Base-by-base conservation (phyloP, 2,797 vertebrate species). In the Lophotriccus pileatus region DNA sequence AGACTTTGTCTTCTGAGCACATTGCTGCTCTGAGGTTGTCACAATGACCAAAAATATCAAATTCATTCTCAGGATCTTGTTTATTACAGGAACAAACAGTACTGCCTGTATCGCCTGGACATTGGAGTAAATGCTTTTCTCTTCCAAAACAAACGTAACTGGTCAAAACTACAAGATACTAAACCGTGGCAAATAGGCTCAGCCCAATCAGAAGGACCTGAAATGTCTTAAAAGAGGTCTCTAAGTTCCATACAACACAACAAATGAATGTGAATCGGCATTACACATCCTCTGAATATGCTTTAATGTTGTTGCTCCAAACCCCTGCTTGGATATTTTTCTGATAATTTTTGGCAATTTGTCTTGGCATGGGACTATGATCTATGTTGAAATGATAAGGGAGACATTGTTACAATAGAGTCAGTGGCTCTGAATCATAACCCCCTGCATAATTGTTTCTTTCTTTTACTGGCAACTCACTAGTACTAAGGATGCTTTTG, bases 341-440 rank as follows among this genome's bases (percentile, higher is more conserved):
- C n/a, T 81, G 60, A 77, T 78, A 25, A 37, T 63, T 94, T 94
- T 96, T 94, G 90, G 74, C 44, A 83, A 59, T 93, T 83, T 87
- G 20, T 89, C 46, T 86, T 89, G 75, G 60, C 69, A 43, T 67
- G 74, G 75, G 66, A 67, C 64, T 80, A 52, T 46, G 62, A 87
- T 94, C 82, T 91, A 27, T 93, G 93, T 87, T 69, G 82, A 77
- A 63, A 46, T 44, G 44, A 95, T 93, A 92, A 86, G 95, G 89
- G 56, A 95, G 59, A 84, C 89, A 79, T 80, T 92, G 56, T 89
- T 90, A 84, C n/a, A 81, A 10, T 32, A 70, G 87, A 81, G n/a
- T 62, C 82, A 91, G 73, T 36, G 46, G 86, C 52, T 95, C 83
- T 84, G 62, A 90, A 89, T 93, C 80, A 88, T 60, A 92, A 79